Evolutionary conservation across 30 jellyfish, hydroid and myxozoan species (phyloP), one percentile per base, ranked within the genome.

Genomic region (Aurelia sp.): DNA sequence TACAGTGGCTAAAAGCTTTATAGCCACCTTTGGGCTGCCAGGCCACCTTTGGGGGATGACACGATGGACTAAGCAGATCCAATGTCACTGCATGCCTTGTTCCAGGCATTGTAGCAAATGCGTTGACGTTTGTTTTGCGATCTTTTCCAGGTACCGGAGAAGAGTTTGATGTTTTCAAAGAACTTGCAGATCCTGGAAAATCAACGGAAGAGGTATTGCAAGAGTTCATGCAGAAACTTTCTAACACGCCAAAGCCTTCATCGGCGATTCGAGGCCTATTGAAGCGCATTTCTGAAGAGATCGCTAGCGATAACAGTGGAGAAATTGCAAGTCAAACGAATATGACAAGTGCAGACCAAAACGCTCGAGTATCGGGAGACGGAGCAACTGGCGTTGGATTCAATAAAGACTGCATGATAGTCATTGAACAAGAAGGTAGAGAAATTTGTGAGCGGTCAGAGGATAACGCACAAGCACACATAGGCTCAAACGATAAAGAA

Each of bases 201-300:
- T 65, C 90, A 55, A 81, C 90, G n/a, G 90, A 81, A 53, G 75
- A 67, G 40, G 90, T 81, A 1, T 68, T 81, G 48, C 82, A 81
- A 31, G 82, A 81, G 66, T 66, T 81, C 66, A 81, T 81, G 90
- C 66, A 65, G 75, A 81, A 81, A 23, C 73, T 81, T 19, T 81
- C 90, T 2, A 68, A 55, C 50, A 21, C 81, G 12, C 51, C 79
- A 4, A 81, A 81, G 76, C 90, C 90, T 20, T 81, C 90, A 11
- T 67, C 90, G 65, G 83, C 90, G 13, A 69, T 81, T 66, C 81
- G 90, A 30, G 90, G 90, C 83, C 73, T 81, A 3, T 57, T 81
- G 76, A 67, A 68, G 37, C 82, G 90, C 33, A 81, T 81, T 40
- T 81, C 90, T 9, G 90, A 81, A 31, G 90, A 81, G 59, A 70